Evolutionary conservation across 2,797 vertebrate species (phyloP).

Genomic region (Tamandua tetradactyla): DNA sequence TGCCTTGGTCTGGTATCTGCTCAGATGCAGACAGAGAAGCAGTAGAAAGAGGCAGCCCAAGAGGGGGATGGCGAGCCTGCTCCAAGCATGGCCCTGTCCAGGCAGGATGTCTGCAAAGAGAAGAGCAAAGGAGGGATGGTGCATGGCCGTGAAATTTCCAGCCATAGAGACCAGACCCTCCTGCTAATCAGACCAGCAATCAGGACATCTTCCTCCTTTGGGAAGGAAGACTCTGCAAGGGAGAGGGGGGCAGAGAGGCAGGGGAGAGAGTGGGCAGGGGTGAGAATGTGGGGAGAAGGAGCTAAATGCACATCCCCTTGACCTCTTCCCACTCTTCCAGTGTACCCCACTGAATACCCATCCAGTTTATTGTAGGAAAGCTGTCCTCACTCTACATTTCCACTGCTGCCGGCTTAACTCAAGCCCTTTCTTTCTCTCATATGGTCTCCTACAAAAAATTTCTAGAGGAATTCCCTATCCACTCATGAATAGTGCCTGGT

Average conservation of each 20-base stretch:
- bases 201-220: neutral
- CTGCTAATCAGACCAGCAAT: neutral
- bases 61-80: neutral
- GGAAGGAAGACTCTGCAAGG: neutral
- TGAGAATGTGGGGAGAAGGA: no score
- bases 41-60: no score
- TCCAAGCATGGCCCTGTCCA: neutral
- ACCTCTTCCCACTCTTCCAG: neutral
- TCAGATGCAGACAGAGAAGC: neutral
- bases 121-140: neutral
- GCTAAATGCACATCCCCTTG: neutral
- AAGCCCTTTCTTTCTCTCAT: neutral
- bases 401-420: neutral
- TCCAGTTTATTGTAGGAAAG: neutral
- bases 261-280: neutral
- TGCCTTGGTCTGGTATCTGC: no score
- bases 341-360: rapidly evolving
- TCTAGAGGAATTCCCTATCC: neutral
- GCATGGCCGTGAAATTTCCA: neutral
- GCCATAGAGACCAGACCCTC: neutral
- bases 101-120: neutral
- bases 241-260: neutral
- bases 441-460: neutral
- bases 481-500: neutral
- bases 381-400: neutral